Base-by-base conservation (phyloP, 2,888 invertebrate species). In the Eilema griseolum region DNA sequence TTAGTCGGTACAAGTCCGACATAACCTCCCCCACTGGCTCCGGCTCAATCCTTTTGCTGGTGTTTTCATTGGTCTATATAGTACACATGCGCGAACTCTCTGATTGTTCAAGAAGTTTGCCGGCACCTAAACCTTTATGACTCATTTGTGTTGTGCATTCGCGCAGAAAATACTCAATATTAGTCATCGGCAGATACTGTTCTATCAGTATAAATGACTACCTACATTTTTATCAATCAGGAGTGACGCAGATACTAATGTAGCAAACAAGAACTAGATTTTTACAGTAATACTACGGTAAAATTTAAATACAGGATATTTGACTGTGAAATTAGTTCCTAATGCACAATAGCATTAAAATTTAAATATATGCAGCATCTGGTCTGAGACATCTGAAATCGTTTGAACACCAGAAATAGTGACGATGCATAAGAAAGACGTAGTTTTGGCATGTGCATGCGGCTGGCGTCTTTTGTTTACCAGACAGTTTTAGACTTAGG, bases 151-250 rank as follows among this genome's bases (percentile, higher is more conserved):
- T 33, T 37, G 33, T 37, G 12, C 3, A 12, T 37, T 11, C 3
- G 46, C 24, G 16, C 37, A 37, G 33, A 62, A 62, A 37, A 12
- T 62, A 33, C n/a, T 12, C 10, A 7, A 33, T 33, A 61, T 61
- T 62, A 62, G 24, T 62, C 16, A 62, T 37, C 61, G 37, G 37
- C 10, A 62, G 37, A 62, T 62, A 37, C 3, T 16, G 61, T 62
- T 23, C 11, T 33, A 61, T 1, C 26, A 46, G 11, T 24, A 46
- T 46, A 26, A 28, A 63, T 26, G 11, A 20, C 26, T 37, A 28
- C 23, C 26, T 37, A 28, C 23, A 37, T 60, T 60, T 28, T 60
- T 28, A 62, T 62, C 61, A 24, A 37, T 24, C 24, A 16, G 61
- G 31, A 24, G 23, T 62, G 61, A 62, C 61, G 61, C 37, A 33